Conservation (phyloP, 2,797 vertebrate genomes). For the Sphenodon punctatus region DNA sequence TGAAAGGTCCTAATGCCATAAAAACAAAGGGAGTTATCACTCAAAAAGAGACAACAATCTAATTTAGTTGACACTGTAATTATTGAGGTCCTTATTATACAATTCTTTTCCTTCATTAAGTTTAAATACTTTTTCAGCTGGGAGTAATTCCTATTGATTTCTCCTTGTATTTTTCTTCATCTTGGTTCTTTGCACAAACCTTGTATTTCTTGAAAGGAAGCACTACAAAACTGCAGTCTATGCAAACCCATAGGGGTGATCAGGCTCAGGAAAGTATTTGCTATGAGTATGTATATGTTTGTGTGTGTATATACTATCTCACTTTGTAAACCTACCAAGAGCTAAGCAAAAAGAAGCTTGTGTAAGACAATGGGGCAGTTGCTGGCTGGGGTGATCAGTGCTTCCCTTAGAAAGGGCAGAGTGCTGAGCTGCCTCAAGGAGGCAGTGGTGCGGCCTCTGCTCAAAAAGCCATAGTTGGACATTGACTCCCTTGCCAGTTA, state of each 20-base stretch:
- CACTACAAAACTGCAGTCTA: neutral
- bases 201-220: neutral
- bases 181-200: neutral
- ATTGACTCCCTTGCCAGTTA: too few relatives aligned
- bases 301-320: too few relatives aligned
- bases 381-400: too few relatives aligned
- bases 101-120: conserved; percentile 3
- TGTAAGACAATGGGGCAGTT: too few relatives aligned
- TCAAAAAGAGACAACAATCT: neutral
- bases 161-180: neutral
- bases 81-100: conserved; percentile 2
- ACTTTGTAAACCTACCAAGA: too few relatives aligned
- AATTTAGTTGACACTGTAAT: neutral
- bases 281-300: too few relatives aligned
- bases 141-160: neutral
- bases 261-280: neutral
- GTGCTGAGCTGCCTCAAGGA: too few relatives aligned
- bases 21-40: neutral
- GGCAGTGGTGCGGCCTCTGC: too few relatives aligned
- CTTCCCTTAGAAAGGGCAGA: too few relatives aligned
- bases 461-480: too few relatives aligned
- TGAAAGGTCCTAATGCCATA: conserved; percentile 18
- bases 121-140: neutral
- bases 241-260: neutral
- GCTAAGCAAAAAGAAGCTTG: too few relatives aligned